phyloP scores from a whole-genome alignment of 2,888 invertebrate species.

The Hirtodrosophila cameraria region DNA sequence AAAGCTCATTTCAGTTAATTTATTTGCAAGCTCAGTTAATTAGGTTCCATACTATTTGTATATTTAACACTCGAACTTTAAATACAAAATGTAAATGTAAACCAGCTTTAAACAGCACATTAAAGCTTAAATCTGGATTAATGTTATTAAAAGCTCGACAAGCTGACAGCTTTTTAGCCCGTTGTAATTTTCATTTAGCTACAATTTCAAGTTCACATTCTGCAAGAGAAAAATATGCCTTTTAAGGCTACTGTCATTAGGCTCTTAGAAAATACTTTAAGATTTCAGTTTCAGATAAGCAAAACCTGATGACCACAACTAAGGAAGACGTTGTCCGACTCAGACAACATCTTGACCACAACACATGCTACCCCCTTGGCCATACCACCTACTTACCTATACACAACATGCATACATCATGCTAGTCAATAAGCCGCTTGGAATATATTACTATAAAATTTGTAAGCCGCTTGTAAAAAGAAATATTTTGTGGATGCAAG shows the following conservation, averaged over 20 bases:
- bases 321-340: constrained; percentile 35
- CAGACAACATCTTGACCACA: constrained; percentile 44
- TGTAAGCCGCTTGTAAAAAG: constrained; percentile 63
- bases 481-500: constrained; percentile 44
- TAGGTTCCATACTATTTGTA: too few species aligned
- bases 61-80: too few species aligned
- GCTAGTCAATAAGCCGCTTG: constrained; percentile 70
- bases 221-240: too few species aligned
- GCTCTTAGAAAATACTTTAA: not conserved
- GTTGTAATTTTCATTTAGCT: too few species aligned
- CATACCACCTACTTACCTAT: constrained; percentile 16
- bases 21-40: too few species aligned
- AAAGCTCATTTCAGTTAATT: too few species aligned
- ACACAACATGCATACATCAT: too few species aligned
- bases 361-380: not conserved
- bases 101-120: constrained; percentile 2
- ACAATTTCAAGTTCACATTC: too few species aligned
- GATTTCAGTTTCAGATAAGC: not conserved
- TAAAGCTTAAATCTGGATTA: not conserved
- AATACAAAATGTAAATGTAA: too few species aligned
- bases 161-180: too few species aligned
- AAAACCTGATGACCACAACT: constrained; percentile 55
- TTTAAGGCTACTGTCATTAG: constrained; percentile 3
- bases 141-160: too few species aligned
- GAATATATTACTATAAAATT: constrained; percentile 55